phyloP scores from a whole-genome alignment of 1,140 invertebrate species.

The Trachymyrmex septentrionalis region DNA sequence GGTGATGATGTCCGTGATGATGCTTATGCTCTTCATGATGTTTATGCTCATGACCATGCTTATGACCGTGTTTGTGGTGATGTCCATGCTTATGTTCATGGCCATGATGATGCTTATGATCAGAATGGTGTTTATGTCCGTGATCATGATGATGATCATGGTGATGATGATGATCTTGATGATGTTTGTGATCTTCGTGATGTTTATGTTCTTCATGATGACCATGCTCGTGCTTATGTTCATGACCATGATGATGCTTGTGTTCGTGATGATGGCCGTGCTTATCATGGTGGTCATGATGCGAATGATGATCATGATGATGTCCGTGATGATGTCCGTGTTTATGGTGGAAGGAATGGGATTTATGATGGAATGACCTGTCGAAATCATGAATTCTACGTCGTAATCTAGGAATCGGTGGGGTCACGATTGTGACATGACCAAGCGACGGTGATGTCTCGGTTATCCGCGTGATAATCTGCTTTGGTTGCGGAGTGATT shows the following conservation, averaged over 20 bases:
- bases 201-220: conserved; percentile 73
- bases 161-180: conserved; percentile 69
- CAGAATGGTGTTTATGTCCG: conserved; percentile 70
- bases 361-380: conserved; percentile 28
- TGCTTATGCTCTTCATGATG: conserved; percentile 76
- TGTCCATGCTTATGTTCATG: conserved; percentile 75
- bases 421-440: conserved; percentile 40
- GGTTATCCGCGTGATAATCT: conserved; percentile 45
- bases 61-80: conserved; percentile 76
- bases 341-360: conserved; percentile 64
- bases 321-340: conserved; percentile 70
- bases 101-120: conserved; percentile 74
- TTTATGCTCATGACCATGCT: conserved; percentile 79
- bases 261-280: conserved; percentile 71
- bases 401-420: conserved; percentile 28
- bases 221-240: conserved; percentile 72
- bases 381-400: conserved; percentile 57
- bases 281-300: conserved; percentile 68
- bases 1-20: conserved; percentile 79
- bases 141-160: conserved; percentile 68
- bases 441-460: background rate
- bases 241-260: conserved; percentile 74
- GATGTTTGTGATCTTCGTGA: conserved; percentile 71
- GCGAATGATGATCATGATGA: conserved; percentile 66
- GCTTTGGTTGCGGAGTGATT: conserved; percentile 42